Conservation (phyloP, 2,113 vertebrate genomes). For the Sciurus niger region DNA sequence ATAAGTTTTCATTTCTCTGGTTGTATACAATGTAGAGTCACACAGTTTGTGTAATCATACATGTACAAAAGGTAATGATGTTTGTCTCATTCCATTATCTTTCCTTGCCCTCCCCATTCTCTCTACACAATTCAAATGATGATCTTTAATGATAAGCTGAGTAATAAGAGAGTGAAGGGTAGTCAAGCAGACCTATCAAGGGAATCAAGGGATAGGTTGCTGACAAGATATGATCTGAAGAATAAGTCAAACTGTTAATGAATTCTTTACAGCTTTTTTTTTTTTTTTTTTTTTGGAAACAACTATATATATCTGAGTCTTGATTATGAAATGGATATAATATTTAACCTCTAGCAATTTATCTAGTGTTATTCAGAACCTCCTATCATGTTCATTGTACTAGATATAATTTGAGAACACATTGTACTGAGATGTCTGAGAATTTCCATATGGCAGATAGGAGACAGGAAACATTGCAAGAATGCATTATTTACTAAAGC, state of each 20-base stretch:
- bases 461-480: background rate
- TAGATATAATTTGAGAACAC: constrained; percentile 5
- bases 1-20: too few species aligned
- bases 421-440: background rate
- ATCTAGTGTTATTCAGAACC: background rate
- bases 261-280: constrained; percentile 10
- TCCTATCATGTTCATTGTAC: background rate
- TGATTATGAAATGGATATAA: background rate
- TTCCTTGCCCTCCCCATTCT: too few species aligned
- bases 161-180: background rate
- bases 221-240: background rate
- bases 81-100: too few species aligned
- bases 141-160: background rate
- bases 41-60: too few species aligned
- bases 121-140: background rate
- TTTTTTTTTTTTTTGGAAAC: background rate
- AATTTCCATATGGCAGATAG: background rate
- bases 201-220: background rate
- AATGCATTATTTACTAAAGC: background rate
- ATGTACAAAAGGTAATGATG: too few species aligned
- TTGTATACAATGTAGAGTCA: too few species aligned
- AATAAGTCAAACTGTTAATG: constrained; percentile 22
- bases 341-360: background rate
- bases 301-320: background rate
- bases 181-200: background rate